phyloP scores from a whole-genome alignment of 2,888 invertebrate genomes.

The Agonopterix heracliana region DNA sequence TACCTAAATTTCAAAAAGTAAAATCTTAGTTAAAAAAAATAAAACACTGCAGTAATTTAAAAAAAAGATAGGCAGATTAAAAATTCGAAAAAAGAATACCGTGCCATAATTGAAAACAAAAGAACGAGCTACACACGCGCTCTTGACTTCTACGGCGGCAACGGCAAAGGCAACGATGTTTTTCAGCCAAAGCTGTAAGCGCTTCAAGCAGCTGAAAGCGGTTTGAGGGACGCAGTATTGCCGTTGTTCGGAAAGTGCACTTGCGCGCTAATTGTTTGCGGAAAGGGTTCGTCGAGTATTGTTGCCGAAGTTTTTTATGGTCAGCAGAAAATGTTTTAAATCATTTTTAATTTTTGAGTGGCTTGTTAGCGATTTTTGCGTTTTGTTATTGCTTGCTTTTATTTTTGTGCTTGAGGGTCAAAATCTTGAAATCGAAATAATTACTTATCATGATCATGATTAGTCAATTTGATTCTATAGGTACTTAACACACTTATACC shows the following conservation, averaged over 20 bases:
- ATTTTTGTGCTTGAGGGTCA: no score
- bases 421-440: no score
- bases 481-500: no score
- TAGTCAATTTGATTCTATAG: no score
- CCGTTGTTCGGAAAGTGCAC: constrained; percentile 65
- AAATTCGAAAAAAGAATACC: constrained; percentile 15
- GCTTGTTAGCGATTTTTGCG: no score
- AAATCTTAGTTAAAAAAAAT: neutral
- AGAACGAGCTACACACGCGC: constrained; percentile 41
- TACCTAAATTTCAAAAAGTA: no score
- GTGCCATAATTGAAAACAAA: constrained; percentile 47
- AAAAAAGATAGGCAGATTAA: neutral
- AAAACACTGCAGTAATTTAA: neutral
- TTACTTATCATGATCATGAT: no score
- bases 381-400: no score
- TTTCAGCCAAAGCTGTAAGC: constrained; percentile 55
- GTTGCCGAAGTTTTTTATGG: constrained; percentile 54
- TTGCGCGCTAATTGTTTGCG: constrained; percentile 72
- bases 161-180: constrained; percentile 54
- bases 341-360: no score
- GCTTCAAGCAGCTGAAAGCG: constrained; percentile 18
- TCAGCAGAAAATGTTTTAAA: constrained; percentile 32
- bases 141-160: constrained; percentile 47
- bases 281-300: constrained; percentile 72
- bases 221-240: constrained; percentile 54